phyloP scores from a whole-genome alignment of 53 echinoderm and acorn worm genomes.

The Glandiceps talaboti region DNA sequence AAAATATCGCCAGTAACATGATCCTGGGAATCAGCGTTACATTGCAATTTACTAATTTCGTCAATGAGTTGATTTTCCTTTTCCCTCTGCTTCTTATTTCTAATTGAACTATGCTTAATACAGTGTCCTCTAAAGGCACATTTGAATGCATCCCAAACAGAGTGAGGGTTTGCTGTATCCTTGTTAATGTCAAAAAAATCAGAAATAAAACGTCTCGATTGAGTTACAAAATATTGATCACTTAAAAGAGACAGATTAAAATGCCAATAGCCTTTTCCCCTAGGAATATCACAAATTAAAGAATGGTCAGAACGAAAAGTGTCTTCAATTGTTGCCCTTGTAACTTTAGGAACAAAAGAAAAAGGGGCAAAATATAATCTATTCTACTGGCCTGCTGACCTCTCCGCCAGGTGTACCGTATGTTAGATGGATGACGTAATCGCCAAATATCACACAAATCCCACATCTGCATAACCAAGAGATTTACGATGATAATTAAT shows the following conservation, averaged over 20 bases:
- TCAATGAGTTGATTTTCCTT: neutral
- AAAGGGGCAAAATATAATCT: neutral
- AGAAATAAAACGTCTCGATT: neutral
- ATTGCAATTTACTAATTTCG: neutral
- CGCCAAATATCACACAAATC: neutral
- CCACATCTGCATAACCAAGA: neutral
- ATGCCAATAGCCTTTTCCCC: neutral
- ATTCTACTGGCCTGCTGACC: neutral
- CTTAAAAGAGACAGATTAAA: neutral
- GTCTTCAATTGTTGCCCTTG: neutral
- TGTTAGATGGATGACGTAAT: neutral
- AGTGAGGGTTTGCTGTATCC: neutral
- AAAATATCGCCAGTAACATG: neutral
- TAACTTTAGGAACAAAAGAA: neutral
- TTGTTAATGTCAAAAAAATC: neutral
- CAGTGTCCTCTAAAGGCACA: neutral
- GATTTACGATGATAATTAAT: neutral
- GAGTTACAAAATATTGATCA: neutral
- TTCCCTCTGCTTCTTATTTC: neutral
- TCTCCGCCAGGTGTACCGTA: neutral
- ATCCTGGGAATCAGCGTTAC: neutral
- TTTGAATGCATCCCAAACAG: neutral
- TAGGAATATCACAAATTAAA: neutral
- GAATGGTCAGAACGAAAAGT: neutral
- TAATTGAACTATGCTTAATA: neutral